Base-by-base conservation (phyloP, 37 sponge, comb jelly and placozoan genomes). In the Ephydatia muelleri region DNA sequence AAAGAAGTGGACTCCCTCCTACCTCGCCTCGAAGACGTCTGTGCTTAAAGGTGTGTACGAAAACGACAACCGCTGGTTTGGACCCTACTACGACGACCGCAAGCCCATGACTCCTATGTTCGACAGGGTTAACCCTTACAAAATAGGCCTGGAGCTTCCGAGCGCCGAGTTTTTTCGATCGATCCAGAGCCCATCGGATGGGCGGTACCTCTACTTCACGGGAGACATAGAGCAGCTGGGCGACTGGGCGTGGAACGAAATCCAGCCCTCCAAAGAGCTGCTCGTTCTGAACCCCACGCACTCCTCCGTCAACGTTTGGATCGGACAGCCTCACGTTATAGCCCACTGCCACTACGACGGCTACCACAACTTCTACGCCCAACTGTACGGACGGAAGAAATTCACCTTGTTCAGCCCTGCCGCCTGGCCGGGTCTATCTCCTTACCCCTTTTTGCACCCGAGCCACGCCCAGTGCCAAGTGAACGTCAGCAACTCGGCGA, bases 311-410 rank as follows among this genome's bases (percentile, higher is more conserved):
- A 96, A 96, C 65, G 90, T 84, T 0, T 96, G 97, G 97, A 93
- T 96, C 22, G 97, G 97, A 13, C 94, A 93, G 69, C 92, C 97
- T 69, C 67, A 86, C 65, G 97, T 96, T 16, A 91, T 96, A 57
- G 97, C 94, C 47, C 97, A 96, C 82, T 91, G 92, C 64, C 97
- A 96, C 76, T 96, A 93, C 49, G 97, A 96, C 70, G 94, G 97
- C n/a, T 96, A 96, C 79, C 94, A 96, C 76, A 96, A 96, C 87
- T 91, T 96, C 47, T 96, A 93, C 49, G 88, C 90, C 21, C 97
- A 96, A 72, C 86, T 96, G 11, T 87, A 89, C 67, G 97, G 97
- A n/a, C 85, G 66, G 31, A 96, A 93, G 86, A 82, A 78, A 35
- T 96, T 96, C 75, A 89, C 81, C 0, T 73, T 96, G 35, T 88